Evolutionary conservation across 2,888 invertebrate genomes (phyloP), one percentile per base, ranked within the genome.

Genomic region (Athalia cordata): DNA sequence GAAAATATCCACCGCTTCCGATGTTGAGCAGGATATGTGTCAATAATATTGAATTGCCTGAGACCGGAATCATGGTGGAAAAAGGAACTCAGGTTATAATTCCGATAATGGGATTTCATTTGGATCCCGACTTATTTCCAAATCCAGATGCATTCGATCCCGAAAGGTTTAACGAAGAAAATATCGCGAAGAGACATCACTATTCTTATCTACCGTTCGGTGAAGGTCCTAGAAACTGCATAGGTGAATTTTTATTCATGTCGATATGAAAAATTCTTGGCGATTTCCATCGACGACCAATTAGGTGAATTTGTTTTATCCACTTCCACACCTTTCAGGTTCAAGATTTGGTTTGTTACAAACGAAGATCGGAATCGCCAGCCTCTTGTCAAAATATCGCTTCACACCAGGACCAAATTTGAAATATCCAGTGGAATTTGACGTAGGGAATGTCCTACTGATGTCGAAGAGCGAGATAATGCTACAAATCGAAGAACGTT

Each of bases 121-220:
- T 86, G 52, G 91, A 92, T 85, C 88, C 91, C 0, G 85, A 90
- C 7, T 89, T 90, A 82, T 93, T 88, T 83, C 90, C 91, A 0
- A 85, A 92, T 13, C 92, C 93, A 0, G 88, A 91, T 0, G 89
- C 86, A 81, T 93, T 92, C 82, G 90, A 92, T 82, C 93, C 93
- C 0, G 91, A 91, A 79, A 85, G 92, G 66, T 92, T 92, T 81
- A 84, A 83, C n/a, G 87, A 89, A 4, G 90, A 91, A 75, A 85
- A 85, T 74, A 64, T 83, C 2, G 84, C 84, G 3, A 4, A 76
- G 8, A 82, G 88, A 61, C 85, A 86, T 79, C 79, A 86, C 2
- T 87, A 86, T 62, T 61, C 78, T 3, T 89, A 86, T 79, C 68
- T 89, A 65, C 29, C 29, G 29, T 29, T 29, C 29, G 29, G 29